These are phyloP conservation scores for Lycaon pictus DNA, from an alignment of 2,113 vertebrate genomes.

Conservation along the genomic window DNA sequence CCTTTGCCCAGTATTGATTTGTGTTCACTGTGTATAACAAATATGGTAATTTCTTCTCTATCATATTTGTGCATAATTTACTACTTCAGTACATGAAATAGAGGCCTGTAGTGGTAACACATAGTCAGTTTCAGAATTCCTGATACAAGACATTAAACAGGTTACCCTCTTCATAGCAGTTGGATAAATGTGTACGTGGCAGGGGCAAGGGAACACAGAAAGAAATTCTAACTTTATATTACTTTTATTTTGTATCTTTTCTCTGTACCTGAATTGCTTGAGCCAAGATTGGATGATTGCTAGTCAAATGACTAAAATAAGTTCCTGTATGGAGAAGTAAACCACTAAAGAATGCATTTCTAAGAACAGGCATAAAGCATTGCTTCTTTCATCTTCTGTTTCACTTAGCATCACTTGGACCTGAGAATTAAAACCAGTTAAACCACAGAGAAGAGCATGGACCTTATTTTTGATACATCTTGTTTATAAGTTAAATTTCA, in stretches of 20 bases:
- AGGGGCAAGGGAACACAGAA: not conserved
- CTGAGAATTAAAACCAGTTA: not conserved
- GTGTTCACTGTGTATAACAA: not conserved
- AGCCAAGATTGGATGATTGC: not conserved
- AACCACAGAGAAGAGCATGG: not conserved
- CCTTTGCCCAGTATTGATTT: not conserved
- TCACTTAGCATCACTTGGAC: not conserved
- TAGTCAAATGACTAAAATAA: not conserved
- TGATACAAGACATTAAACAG: not conserved
- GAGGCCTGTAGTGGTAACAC: not conserved
- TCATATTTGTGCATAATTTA: not conserved
- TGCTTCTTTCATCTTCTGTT: not conserved
- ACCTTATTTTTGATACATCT: not conserved
- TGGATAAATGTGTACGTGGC: not conserved
- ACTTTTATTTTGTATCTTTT: not conserved
- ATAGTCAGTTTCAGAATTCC: not conserved
- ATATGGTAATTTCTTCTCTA: not conserved
- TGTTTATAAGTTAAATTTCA: not conserved
- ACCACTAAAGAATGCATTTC: not conserved
- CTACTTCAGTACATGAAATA: not conserved
- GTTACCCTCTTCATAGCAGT: not conserved
- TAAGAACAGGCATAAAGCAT: not conserved
- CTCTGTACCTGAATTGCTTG: not conserved
- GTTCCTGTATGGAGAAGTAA: conserved; percentile 26
- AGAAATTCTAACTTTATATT: not conserved